Percentiles rank a stretch among this genome's conserved stretches.
phyloP scores from a whole-genome alignment of 2,797 vertebrate genomes.

The Brachyalestes nurse region DNA sequence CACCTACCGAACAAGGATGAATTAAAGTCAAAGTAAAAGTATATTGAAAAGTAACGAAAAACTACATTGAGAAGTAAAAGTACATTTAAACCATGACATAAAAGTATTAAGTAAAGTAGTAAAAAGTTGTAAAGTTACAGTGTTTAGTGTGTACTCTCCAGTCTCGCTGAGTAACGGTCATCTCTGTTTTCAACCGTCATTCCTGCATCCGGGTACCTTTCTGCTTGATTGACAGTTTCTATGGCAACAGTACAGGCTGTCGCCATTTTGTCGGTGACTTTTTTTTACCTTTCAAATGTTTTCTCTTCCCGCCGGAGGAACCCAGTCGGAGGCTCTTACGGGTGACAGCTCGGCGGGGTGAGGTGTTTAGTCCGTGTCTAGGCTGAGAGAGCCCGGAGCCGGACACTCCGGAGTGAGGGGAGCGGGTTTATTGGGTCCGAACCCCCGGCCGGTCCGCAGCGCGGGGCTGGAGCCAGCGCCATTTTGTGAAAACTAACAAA shows the following conservation, averaged over 20 bases:
- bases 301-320: constrained; percentile 85
- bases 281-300: constrained; percentile 82
- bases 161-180: constrained; percentile 36
- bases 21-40: too few species aligned
- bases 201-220: constrained; percentile 78
- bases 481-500: constrained; percentile 96
- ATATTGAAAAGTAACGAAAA: too few species aligned
- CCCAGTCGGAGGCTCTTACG: constrained; percentile 75
- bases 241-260: constrained; percentile 83
- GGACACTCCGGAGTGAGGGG: constrained; percentile 65
- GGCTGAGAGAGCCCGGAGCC: constrained; percentile 70
- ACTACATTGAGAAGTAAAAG: too few species aligned
- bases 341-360: constrained; percentile 74
- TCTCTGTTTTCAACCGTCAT: constrained; percentile 76
- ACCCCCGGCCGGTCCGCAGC: constrained; percentile 87
- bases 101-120: too few species aligned
- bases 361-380: constrained; percentile 68
- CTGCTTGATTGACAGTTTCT: constrained; percentile 85
- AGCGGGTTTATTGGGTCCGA: constrained; percentile 65
- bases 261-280: constrained; percentile 87
- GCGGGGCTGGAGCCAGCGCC: constrained; percentile 98
- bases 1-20: too few species aligned
- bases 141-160: too few species aligned
- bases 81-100: too few species aligned
- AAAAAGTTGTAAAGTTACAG: too few species aligned